Evolutionary conservation across 2,113 vertebrate genomes (phyloP).

Genomic region (Myotis lucifugus): DNA sequence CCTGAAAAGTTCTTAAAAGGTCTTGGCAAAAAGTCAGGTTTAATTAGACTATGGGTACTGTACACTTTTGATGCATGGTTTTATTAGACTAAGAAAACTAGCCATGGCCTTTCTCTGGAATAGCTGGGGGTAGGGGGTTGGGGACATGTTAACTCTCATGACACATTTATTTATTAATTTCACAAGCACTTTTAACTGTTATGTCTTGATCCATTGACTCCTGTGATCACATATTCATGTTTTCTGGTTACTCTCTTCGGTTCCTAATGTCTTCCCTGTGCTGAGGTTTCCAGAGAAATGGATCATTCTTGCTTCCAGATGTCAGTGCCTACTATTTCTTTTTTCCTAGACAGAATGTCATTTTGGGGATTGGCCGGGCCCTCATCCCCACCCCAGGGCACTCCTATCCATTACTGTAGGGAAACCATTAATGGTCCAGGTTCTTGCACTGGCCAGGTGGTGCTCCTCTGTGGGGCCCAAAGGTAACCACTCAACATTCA

Average conservation of each 20-base stretch:
- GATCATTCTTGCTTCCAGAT: neutral
- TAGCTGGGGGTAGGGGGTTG: neutral
- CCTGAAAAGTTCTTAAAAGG: neutral
- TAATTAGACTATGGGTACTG: neutral
- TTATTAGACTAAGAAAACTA: slow-evolving; percentile 16
- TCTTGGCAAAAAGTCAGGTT: neutral
- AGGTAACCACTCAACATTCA: neutral
- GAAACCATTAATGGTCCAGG: neutral
- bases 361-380: neutral
- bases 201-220: neutral
- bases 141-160: neutral
- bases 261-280: neutral
- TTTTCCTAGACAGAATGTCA: neutral
- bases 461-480: no score
- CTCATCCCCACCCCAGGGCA: no score
- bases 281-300: neutral
- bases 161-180: neutral
- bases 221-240: neutral
- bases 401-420: neutral
- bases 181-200: neutral
- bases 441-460: no score
- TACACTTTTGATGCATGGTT: neutral
- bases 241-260: neutral
- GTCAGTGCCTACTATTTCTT: neutral
- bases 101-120: neutral